These are phyloP conservation scores for Drosophila affinis DNA, from an alignment of 2,888 invertebrate species.

Conservation along the genomic window DNA sequence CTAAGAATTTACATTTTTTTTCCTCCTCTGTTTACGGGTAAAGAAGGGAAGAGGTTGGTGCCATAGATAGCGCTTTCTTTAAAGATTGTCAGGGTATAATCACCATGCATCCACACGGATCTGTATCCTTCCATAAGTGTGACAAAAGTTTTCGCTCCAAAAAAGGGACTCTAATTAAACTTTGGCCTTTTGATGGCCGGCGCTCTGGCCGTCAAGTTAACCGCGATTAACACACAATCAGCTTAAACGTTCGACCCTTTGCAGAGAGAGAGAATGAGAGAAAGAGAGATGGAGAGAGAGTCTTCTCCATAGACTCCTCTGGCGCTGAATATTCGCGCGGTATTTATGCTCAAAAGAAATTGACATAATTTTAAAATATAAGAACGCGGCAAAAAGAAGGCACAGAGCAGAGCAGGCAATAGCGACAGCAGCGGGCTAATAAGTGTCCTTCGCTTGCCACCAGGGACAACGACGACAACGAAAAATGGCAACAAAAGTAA, in stretches of 20 bases:
- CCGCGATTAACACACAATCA: conserved; percentile 63
- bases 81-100: background rate
- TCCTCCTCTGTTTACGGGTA: conserved; percentile 24
- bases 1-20: conserved; percentile 28
- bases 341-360: conserved; percentile 53
- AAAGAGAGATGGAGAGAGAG: background rate
- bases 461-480: conserved; percentile 28
- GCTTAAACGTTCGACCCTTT: conserved; percentile 50
- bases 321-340: conserved; percentile 33
- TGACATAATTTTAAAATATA: conserved; percentile 59
- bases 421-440: conserved; percentile 48
- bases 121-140: conserved; percentile 17
- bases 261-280: conserved; percentile 5
- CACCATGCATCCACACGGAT: background rate
- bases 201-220: conserved; percentile 40
- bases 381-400: conserved; percentile 27
- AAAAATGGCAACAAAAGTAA: conserved; percentile 58
- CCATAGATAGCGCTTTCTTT: background rate
- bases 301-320: conserved; percentile 26
- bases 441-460: conserved; percentile 48
- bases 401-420: conserved; percentile 14
- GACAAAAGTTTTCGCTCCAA: conserved; percentile 25
- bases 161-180: conserved; percentile 46
- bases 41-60: background rate
- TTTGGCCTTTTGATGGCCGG: conserved; percentile 26